Base-by-base conservation (phyloP, 2,797 vertebrate genomes). In the Xenopus petersii region DNA sequence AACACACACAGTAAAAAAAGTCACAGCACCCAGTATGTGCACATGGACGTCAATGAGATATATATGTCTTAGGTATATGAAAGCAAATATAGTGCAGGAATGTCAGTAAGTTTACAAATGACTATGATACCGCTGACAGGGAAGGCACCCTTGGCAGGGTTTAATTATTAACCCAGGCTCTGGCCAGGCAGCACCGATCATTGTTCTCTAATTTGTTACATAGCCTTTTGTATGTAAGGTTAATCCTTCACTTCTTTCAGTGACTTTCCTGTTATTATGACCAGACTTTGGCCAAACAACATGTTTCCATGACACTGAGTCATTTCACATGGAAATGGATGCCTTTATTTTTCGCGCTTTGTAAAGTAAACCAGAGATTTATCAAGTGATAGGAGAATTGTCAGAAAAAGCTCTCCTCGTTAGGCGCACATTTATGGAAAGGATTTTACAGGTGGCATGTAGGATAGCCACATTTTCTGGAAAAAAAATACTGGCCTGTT, bases 151-250 rank as follows among this genome's bases (percentile, higher is more conserved):
- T 48, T 67, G 11, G 12, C 49, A 49, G 13, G 11, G 66, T 67
- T 67, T 67, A 67, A 67, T 67, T 55, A 67, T 56, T 55, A 13
- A 67, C 26, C 9, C 33, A 13, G 10, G 12, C 13, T 33, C 24
- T 67, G 51, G 24, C 58, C 33, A 2, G 15, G 21, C n/a, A 47
- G 24, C 64, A 51, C 11, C 8, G 13, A 26, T 26, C 36, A 33
- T 49, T 24, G 49, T 67, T 67, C 24, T n/a, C 12, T 13, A 64
- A 46, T 64, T 42, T 67, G 64, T 67, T 51, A 26, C 48, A 55
- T 51, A 67, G 55, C 56, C 66, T 15, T 21, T 67, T 67, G 66
- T 56, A 51, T 8, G 15, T 11, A n/a, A 55, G 21, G 66, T 67
- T 67, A 67, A 67, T 67, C 21, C 55, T 55, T 56, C 11, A 67